Evolutionary conservation across 2,888 invertebrate species (phyloP), one percentile per base, ranked within the genome.

Genomic region (Lepidochrysops patricia): DNA sequence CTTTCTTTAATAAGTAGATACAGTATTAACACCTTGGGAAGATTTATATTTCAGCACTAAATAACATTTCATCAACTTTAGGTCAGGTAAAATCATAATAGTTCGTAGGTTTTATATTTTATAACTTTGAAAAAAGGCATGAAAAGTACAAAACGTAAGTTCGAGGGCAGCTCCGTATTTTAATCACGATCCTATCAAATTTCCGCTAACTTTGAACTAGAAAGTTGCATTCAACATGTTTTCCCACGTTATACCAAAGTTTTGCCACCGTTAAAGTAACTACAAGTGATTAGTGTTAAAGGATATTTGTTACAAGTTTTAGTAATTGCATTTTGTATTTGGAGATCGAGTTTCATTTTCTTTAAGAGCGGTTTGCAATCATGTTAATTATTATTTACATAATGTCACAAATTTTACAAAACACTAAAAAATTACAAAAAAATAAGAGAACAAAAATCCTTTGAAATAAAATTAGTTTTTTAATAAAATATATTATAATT

Each of bases 251-350:
- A 54, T 54, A 32, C 12, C 32, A 15, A 54, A 54, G 29, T 54
- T 32, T 12, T 32, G 54, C 54, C 54, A 32, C 54, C 54, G 19
- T 52, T 27, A 26, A 27, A 52, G 52, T 52, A 52, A 52, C 50
- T 50, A 50, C 52, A n/a, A 54, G 32, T 54, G 54, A 54, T 54
- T 54, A 54, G 54, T 54, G 54, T 54, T 50, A 43, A 23, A 43
- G 43, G 43, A 43, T 43, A 43, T 19, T 43, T 43, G 19, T 43
- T 43, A 43, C 43, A 23, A 43, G 43, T 23, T 43, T 43, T 43
- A 23, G 12, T 19, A 23, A 43, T 19, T 19, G 43, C 12, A 43
- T 43, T 43, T 43, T 23, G 43, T 43, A 23, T 43, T 34, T 43
- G 43, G 19, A 19, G 9, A 43, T 43, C 12, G 19, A 23, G 12